Evolutionary conservation across 2,888 invertebrate genomes (phyloP).

Genomic region (Aspidiotus rigidus): DNA sequence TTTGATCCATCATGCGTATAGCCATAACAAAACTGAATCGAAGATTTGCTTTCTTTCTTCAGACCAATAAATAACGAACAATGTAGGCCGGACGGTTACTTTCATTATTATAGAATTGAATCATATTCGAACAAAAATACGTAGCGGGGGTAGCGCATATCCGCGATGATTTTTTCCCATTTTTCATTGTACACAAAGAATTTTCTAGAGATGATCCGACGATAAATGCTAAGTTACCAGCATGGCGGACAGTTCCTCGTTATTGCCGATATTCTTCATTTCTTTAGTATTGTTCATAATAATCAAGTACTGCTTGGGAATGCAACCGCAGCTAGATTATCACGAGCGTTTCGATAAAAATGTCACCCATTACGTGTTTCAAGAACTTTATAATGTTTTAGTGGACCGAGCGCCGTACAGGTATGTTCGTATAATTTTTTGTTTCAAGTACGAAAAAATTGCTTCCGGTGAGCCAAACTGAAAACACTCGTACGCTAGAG

Average conservation of each 20-base stretch:
- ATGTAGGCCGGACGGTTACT: constrained; percentile 21
- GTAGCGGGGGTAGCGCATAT: constrained; percentile 25
- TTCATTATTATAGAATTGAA: constrained; percentile 25
- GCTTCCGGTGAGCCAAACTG: neutral
- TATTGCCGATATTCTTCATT: constrained; percentile 33
- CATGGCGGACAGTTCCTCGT: constrained; percentile 32
- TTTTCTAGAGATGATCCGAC: constrained; percentile 7
- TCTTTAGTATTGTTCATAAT: constrained; percentile 29
- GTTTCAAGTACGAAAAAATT: constrained; percentile 1
- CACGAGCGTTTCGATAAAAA: constrained; percentile 31
- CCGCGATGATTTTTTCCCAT: neutral
- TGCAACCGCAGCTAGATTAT: constrained; percentile 19
- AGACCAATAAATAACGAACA: constrained; percentile 27
- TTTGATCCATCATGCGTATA: constrained; percentile 10
- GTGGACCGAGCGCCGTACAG: constrained; percentile 32
- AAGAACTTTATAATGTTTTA: constrained; percentile 28
- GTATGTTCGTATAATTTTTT: constrained; percentile 7
- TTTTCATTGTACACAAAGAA: neutral
- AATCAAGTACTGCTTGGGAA: constrained; percentile 31
- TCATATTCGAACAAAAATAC: constrained; percentile 14
- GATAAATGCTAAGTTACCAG: constrained; percentile 25
- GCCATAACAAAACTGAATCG: too few relatives aligned
- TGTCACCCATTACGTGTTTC: constrained; percentile 30
- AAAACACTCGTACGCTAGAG: too few relatives aligned
- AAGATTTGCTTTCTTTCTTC: constrained; percentile 21